Evolutionary conservation across 2,888 invertebrate genomes (phyloP), one percentile per base, ranked within the genome.

Genomic region (Caenorhabditis zanzibari): DNA sequence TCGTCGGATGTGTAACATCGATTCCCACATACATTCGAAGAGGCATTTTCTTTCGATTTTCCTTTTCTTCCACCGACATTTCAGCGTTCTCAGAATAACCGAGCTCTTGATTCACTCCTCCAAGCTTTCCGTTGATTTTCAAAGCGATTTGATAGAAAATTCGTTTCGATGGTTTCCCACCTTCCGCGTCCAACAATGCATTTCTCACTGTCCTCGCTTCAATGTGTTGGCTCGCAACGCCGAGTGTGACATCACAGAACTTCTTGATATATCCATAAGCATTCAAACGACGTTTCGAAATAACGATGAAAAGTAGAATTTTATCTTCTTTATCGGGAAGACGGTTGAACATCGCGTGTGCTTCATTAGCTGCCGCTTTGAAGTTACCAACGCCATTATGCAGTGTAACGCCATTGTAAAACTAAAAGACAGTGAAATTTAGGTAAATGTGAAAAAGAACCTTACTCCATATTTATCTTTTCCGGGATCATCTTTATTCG

Each of bases 1-100:
- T 24, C 1, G 85, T 83, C 3, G 88, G 87, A 85, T 88, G 88
- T n/a, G 87, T 88, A 12, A 86, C 85, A 56, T 88, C 88, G 32
- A 88, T 85, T 28, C 88, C 88, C 12, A 88, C 81, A 69, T 80
- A 88, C 85, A 87, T 84, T 16, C 47, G 79, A n/a, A 80, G 26
- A 14, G 81, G 75, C 66, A 49, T 35, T 7, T 38, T 64, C 24
- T 80, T 75, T 10, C 77, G 19, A 19, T n/a, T 5, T 38, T 83
- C 83, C 44, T 83, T 83, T 35, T 80, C 71, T 38, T 75, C 83
- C 19, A 28, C n/a, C 0, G 72, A 19, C 49, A 76, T 68, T 49
- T 84, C 80, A 24, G 35, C 54, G 16, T 22, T 75, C 28, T 81
- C 81, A 1, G 68, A 64, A n/a, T 28, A 84, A 5, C 74, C 73